A percentile compares a stretch with the other conserved stretches of the same genome.
Evolutionary conservation across 92 coral and sea anemone species (phyloP).

Genomic region (Epizoanthus scotinus): DNA sequence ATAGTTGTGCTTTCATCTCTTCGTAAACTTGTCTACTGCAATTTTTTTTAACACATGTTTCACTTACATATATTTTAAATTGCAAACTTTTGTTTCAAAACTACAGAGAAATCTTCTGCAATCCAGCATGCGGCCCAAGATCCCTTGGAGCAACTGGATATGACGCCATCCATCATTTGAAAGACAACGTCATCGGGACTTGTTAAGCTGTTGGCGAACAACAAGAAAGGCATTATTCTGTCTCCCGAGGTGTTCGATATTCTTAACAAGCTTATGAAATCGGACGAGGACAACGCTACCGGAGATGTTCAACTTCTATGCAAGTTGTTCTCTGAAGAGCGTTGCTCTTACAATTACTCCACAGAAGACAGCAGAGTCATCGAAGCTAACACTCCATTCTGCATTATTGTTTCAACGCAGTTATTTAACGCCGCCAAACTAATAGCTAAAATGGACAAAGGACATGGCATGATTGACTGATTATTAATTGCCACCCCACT

Average conservation of each 20-base stretch:
- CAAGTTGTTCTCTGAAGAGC: conserved; percentile 60
- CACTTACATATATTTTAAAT: too few relatives aligned
- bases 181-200: conserved; percentile 48
- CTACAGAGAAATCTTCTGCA: conserved; percentile 48
- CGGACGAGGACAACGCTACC: conserved; percentile 53
- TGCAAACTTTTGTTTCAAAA: too few relatives aligned
- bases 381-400: conserved; percentile 49
- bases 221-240: conserved; percentile 48
- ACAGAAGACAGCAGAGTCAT: conserved; percentile 48
- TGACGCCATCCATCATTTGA: too few relatives aligned
- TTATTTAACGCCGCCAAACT: conserved; percentile 56
- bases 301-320: conserved; percentile 63
- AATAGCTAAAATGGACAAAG: conserved; percentile 60
- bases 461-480: conserved; percentile 56
- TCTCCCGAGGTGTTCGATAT: conserved; percentile 57
- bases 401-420: conserved; percentile 62
- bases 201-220: conserved; percentile 41
- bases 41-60: not conserved
- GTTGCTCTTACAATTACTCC: conserved; percentile 48
- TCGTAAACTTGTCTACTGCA: not conserved
- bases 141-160: conserved; percentile 37
- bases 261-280: conserved; percentile 53
- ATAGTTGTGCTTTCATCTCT: too few relatives aligned
- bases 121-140: conserved; percentile 50
- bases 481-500: conserved; percentile 58